Evolutionary conservation across 2,113 vertebrate genomes (phyloP), one percentile per base, ranked within the genome.

Genomic region (Sakesphorus luctuosus): DNA sequence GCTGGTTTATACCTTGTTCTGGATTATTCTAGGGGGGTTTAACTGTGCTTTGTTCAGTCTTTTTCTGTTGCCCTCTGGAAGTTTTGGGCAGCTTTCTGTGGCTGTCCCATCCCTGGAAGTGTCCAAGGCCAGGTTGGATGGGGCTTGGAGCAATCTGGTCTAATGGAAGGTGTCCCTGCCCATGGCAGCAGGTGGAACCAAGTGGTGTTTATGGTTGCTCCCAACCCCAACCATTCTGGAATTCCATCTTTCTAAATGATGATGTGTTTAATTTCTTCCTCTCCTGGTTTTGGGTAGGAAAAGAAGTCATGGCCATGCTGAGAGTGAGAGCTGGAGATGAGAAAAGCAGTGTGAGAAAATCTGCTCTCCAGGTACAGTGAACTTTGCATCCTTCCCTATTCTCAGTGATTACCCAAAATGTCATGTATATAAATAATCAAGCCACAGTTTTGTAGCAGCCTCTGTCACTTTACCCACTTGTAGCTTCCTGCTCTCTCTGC

Each of bases 291-390:
- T 87, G 62, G 25, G 31, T 86, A 99, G 99, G 97, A 43, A 98
- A 97, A 71, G 98, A 98, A 67, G 94, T 98, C 46, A 87, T 99
- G 97, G 84, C 93, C 49, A 97, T 98, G 89, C 98, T 99, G 69
- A 98, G 98, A 43, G 90, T 72, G 29, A 98, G 99, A 71, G 96
- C 98, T 3, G 87, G 94, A 29, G 98, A 99, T 67, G 97, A 98
- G 55, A 99, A 99, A 94, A 98, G 95, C 53, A 99, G 97, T 0
- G 99, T 99, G 78, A 98, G 99, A 95, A 99, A 99, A 94, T 98
- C 98, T 15, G 99, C 99, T 1, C 91, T 99, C 44, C 99, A 99
- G 99, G 99, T 99, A 89, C 3, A 36, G 47, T 38, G 50, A 2
- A 14, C 55, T 76, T 69, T 61, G 6, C n/a, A 4, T 26, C 47